Evolutionary conservation across 2,888 invertebrate species (phyloP), one percentile per base, ranked within the genome.

Genomic region (Tetramorium bicarinatum): DNA sequence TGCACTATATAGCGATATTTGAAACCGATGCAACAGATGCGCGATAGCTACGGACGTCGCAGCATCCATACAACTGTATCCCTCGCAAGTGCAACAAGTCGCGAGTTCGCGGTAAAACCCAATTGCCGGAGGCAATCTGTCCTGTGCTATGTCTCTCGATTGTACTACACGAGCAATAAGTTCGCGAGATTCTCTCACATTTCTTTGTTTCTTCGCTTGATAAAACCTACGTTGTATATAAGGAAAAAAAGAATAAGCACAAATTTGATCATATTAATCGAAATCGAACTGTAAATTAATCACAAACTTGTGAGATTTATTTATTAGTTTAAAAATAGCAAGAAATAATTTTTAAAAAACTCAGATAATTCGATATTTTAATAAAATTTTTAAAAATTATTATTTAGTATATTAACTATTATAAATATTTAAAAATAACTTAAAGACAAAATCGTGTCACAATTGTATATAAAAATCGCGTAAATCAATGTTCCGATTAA

Each of bases 11-110:
- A 29, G 54, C n/a, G 15, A 38, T 69, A 79, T 59, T 80, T 59
- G 59, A 21, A 47, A n/a, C 38, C 18, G 59, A 9, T 59, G 69
- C 59, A 71, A 80, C 69, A 71, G 79, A 71, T 61, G 59, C 69
- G 69, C 18, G 47, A 76, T 76, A 64, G 49, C 49, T 18, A 47
- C 62, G 49, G 54, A 80, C 84, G 71, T 67, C 71, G 75, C 77
- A 72, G 64, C 82, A 83, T 82, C 79, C 75, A 66, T 64, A 77
- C 64, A 29, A 74, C 54, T 77, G 69, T 83, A 76, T 61, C 71
- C 82, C 62, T 66, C 25, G 56, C 81, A 69, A 83, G 89, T 89
- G 89, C 89, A 89, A 89, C 89, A 89, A 89, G 89, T 89, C 89
- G 87, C 85, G 82, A 83, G 56, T 83, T 85, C 72, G 52, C 49